Evolutionary conservation across 2,888 invertebrate species (phyloP).

Genomic region (Drosophila meridionalis): DNA sequence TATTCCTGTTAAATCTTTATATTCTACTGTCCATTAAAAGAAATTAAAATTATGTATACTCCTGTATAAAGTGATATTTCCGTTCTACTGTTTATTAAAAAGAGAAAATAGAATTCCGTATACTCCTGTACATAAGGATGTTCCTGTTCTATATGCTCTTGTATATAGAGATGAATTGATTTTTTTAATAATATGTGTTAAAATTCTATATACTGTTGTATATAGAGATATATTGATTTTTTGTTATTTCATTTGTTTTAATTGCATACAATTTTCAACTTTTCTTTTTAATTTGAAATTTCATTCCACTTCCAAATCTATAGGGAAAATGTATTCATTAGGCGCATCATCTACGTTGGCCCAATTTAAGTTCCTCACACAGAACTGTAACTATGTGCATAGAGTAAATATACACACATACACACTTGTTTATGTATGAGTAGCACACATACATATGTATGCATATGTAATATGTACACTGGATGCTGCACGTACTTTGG

Average conservation of each 20-base stretch:
- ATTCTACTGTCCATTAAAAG: no score
- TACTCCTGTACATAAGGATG: no score
- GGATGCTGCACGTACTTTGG: slow-evolving; percentile 40
- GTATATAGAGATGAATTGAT: no score
- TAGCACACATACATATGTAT: neutral
- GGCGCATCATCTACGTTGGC: slow-evolving; percentile 47
- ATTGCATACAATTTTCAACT: neutral
- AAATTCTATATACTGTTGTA: no score
- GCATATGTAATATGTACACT: neutral
- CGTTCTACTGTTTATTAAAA: no score
- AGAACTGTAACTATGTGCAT: slow-evolving; percentile 9
- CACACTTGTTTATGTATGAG: slow-evolving; percentile 1
- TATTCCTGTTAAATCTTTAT: no score
- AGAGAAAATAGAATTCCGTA: no score
- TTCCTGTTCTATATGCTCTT: no score
- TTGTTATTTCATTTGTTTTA: neutral
- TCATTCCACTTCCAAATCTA: slow-evolving; percentile 16
- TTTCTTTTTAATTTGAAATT: slow-evolving; percentile 12
- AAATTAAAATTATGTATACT: no score
- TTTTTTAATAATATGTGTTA: no score
- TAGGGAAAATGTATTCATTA: slow-evolving; percentile 39
- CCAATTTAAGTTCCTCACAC: slow-evolving; percentile 38
- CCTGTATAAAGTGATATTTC: no score
- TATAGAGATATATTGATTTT: neutral
- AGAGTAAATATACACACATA: neutral